Base-by-base conservation (phyloP, 2,797 vertebrate species). In the Anguilla anguilla region DNA sequence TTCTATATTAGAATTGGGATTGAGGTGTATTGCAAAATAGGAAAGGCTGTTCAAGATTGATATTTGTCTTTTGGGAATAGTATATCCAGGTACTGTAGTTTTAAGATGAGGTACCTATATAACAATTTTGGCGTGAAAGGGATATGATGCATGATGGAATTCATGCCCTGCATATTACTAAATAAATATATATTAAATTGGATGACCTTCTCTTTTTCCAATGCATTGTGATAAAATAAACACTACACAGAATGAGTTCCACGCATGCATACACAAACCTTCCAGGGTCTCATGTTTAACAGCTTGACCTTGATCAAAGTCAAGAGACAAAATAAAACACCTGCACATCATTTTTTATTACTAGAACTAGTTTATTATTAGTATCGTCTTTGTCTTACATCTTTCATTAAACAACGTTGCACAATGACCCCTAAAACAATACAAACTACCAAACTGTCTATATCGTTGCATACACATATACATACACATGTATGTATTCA, bases 401-500 rank as follows among this genome's bases (percentile, higher is more conserved):
- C 88, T 89, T 51, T 92, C 90, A 91, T 93, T 94, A 93, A 95
- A 95, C 95, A 96, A 94, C 96, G 96, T 96, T 96, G 96, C 96
- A 96, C 96, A 96, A 97, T 96, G 95, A 97, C 97, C 93, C 94
- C 96, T 96, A 96, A 95, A 97, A 96, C 96, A 96, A 96, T 95
- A 95, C 94, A 96, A 96, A 94, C 96, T 97, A 97, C 96, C 46
- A 94, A 96, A 95, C 93, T 87, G 93, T 95, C 92, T 94, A 94
- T 94, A 92, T 72, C 43, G 74, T 77, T 77, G 74, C 43, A 77
- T 43, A 43, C 69, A 77, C 93, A 94, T 92, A 94, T 93, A 77
- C 35, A 77, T 19, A 67, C 94, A 93, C 84, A 90, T 88, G 93
- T 92, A 94, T 94, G 93, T 94, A 94, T 95, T 93, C 90, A 96